Evolutionary conservation across 1,140 invertebrate species (phyloP), one percentile per base, ranked within the genome.

Genomic region (Saxidomus purpurata): DNA sequence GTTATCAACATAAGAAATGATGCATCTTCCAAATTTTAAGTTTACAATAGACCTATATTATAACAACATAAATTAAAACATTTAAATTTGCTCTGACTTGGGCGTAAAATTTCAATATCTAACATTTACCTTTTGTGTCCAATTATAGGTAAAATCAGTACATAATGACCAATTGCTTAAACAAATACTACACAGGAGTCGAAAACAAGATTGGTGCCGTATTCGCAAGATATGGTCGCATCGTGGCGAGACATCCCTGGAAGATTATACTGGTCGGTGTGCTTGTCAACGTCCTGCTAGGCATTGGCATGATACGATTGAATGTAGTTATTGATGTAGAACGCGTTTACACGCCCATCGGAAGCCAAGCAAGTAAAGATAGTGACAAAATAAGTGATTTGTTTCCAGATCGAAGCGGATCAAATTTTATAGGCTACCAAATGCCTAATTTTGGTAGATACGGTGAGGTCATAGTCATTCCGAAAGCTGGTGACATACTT

Each of bases 241-340:
- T 87, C 25, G 59, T 91, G 31, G 76, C 83, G 1, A 90, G 83
- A 61, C 59, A 89, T 77, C 67, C 84, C 8, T 89, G 71, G 63
- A 89, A 89, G 8, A 59, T 90, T 1, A 49, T 87, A 13, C 31
- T 74, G 8, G 28, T 89, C 31, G 67, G 49, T 0, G 74, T 83
- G 9, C 47, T 91, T 36, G 83, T 91, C 22, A 90, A 90, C 25
- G 59, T 47, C 43, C 83, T 90, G 6, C 90, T 92, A 19, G 91
- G 67, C 2, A 83, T 92, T 13, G 92, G 88, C 38, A 88, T 92
- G 84, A 71, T 92, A 17, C 84, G 90, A 19, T 19, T 92, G 0
- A 74, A 87, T 25, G 28, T 61, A 2, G n/a, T 77, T 17, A 77
- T 49, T 38, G 84, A 82, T n/a, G 63, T 83, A 13, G 67, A 83